phyloP scores from a whole-genome alignment of 2,888 invertebrate species.

The Lamellibrachia columna region DNA sequence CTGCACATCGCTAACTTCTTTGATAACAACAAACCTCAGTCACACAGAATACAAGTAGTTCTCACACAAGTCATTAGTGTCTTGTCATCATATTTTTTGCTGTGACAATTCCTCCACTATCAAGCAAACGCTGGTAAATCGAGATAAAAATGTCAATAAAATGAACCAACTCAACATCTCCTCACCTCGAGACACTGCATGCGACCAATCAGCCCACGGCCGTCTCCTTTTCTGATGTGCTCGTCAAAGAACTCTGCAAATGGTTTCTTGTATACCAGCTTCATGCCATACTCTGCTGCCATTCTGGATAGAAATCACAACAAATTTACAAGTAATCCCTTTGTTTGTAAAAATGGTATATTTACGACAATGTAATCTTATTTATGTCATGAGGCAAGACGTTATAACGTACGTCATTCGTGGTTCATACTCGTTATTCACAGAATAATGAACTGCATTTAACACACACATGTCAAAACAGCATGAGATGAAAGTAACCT shows the following conservation, averaged over 20 bases:
- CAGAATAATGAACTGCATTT: too few species aligned
- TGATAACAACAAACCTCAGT: too few species aligned
- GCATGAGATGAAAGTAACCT: neutral
- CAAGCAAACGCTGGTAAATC: neutral
- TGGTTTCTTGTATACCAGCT: slow-evolving; percentile 67
- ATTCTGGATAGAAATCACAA: slow-evolving; percentile 61
- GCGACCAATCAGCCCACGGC: slow-evolving; percentile 74
- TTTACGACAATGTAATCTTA: neutral
- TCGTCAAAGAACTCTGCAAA: slow-evolving; percentile 84
- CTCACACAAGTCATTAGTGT: too few species aligned
- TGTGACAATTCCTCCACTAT: neutral
- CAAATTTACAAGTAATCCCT: neutral
- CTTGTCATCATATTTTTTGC: too few species aligned
- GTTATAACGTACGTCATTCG: too few species aligned
- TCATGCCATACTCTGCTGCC: slow-evolving; percentile 68
- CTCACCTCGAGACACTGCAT: slow-evolving; percentile 72
- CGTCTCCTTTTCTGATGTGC: slow-evolving; percentile 69
- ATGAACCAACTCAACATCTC: neutral
- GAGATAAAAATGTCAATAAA: neutral
- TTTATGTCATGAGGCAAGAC: too few species aligned
- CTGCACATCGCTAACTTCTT: too few species aligned
- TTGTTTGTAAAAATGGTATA: neutral
- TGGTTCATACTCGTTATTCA: too few species aligned
- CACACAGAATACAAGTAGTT: too few species aligned
- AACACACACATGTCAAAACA: too few species aligned